Base-by-base conservation (phyloP, 2,113 vertebrate genomes). In the Alosa alosa region DNA sequence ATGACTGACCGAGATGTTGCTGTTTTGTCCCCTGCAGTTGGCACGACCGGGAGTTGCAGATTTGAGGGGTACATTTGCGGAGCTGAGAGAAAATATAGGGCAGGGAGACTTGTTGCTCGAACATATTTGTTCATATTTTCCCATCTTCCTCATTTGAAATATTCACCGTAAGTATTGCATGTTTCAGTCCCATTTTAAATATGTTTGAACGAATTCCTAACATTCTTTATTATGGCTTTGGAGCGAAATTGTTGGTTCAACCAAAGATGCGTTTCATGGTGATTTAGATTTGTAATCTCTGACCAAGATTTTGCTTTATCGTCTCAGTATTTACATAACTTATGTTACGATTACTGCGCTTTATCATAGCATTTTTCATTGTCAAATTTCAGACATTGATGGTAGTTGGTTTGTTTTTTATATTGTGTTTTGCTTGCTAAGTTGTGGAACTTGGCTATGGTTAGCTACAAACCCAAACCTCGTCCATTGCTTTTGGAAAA, bases 51-150 rank as follows among this genome's bases (percentile, higher is more conserved):
- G 93, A 96, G 92, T 96, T 96, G 96, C 96, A 95, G 96, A 93
- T 97, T 95, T 94, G 95, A 93, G 94, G 94, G 96, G 96, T 97
- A 96, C 95, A 93, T 97, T 97, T 96, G 95, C 94, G 92, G 96
- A 97, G 96, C 96, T 96, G 93, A 94, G 96, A 96, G 95, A 94
- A 96, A 96, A 96, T 94, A 86, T 93, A 92, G 95, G 92, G 93
- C 95, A 94, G 93, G 96, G 96, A 96, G 96, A 97, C 96, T 96
- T 96, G 96, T 97, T 97, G 96, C 97, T 95, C 94, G 96, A 90
- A 89, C 96, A 90, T 91, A 94, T 93, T 90, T 85, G 89, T 94
- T 90, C 88, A 91, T 55, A 88, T 52, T 49, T 89, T 88, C 88
- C 88, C 81, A 46, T 78, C 83, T 75, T 85, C 91, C 85, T 83